Conservation (phyloP, 2,113 vertebrate genomes). For the human region DNA sequence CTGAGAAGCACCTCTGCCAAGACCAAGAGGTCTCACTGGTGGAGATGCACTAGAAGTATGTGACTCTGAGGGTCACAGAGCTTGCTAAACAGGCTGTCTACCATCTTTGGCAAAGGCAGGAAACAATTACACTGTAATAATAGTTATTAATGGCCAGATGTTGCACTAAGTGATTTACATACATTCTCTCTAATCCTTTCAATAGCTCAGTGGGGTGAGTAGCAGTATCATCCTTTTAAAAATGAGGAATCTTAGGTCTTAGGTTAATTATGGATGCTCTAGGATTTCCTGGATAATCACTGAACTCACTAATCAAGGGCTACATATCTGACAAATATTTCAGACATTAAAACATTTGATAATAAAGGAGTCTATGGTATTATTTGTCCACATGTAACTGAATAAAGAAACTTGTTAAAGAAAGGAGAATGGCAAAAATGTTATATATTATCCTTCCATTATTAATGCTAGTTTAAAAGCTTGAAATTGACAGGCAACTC, state of each 20-base stretch:
- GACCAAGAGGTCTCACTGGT: neutral
- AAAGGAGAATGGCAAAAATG: constrained; percentile 27
- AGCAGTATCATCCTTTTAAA: neutral
- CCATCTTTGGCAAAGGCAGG: neutral
- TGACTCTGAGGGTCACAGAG: neutral
- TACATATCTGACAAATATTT: neutral
- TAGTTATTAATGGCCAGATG: neutral
- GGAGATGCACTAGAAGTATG: neutral
- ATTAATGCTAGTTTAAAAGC: constrained; percentile 64
- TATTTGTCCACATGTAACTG: neutral
- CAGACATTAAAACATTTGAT: constrained; percentile 23
- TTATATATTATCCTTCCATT: constrained; percentile 24
- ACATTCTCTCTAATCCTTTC: neutral
- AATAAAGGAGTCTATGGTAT: neutral
- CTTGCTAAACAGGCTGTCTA: neutral
- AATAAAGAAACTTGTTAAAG: constrained; percentile 51
- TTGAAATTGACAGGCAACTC: constrained; percentile 19
- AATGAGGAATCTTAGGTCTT: neutral
- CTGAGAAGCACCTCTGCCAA: neutral
- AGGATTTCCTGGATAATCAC: neutral
- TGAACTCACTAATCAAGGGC: neutral
- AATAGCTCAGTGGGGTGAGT: neutral
- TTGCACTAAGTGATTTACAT: neutral
- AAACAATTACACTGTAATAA: neutral
- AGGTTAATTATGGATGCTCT: constrained; percentile 5